Base-by-base conservation (phyloP, 2,888 invertebrate species). In the Drosophila nr. fundita region DNA sequence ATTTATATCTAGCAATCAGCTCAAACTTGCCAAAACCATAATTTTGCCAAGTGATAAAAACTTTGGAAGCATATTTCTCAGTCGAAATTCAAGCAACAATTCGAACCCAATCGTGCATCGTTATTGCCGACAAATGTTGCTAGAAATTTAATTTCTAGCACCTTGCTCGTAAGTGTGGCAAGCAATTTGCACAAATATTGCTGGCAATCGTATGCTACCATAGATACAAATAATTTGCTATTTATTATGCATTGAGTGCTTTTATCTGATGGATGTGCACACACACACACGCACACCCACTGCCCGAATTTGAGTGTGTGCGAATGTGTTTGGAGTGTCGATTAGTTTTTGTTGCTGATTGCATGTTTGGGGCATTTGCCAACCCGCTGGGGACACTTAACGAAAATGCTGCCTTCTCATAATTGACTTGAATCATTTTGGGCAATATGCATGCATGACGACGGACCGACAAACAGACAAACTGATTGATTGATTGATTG, bases 351-450 rank as follows among this genome's bases (percentile, higher is more conserved):
- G 73, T 61, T 66, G 80, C 27, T 82, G 75, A 77, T 89, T 79
- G 72, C 71, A 54, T 54, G 58, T 74, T 60, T 63, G 21, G 59
- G 32, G 30, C 36, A 30, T n/a, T 34, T 24, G 58, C 38, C 10
- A 49, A 40, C 15, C 50, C 69, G 40, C 27, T 59, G 58, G 50
- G 63, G 52, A 38, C 86, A 86, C 81, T 88, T 86, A 86, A 79
- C 87, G 67, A 72, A 88, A 89, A 76, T 78, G 73, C 75, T 73
- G 76, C 78, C 71, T 64, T 61, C 76, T 69, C 66, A 67, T 76
- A 83, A 85, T 88, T 78, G 78, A 72, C 83, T 83, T 75, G 72
- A 74, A 90, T 90, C 78, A 88, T 78, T 67, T 77, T 70, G 77
- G 76, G 68, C 73, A 84, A 79, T 79, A 70, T 68, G 76, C 67